These are phyloP conservation scores for Gorsachius goisagi DNA, from an alignment of 2,113 vertebrate genomes.

Conservation along the genomic window DNA sequence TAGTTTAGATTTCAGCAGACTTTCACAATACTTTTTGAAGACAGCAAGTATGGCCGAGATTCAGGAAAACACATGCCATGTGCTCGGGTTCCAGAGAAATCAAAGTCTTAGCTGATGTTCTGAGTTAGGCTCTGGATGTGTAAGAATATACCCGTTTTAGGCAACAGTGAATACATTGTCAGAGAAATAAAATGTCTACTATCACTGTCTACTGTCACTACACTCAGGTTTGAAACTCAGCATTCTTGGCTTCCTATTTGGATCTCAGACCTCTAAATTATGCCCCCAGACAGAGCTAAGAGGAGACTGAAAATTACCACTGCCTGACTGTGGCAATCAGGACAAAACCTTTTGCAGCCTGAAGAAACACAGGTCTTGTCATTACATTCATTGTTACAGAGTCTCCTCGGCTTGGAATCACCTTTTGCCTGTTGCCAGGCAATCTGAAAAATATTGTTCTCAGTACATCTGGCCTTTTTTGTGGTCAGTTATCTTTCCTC, in stretches of 20 bases:
- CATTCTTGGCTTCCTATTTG: neutral
- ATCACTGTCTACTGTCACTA: neutral
- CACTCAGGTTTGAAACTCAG: neutral
- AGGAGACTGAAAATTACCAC: neutral
- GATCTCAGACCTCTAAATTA: neutral
- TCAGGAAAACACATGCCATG: neutral
- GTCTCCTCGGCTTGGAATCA: neutral
- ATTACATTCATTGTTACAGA: neutral
- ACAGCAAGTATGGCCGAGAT: neutral
- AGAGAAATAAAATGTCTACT: neutral
- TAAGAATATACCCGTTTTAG: constrained; percentile 24
- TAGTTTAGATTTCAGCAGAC: neutral
- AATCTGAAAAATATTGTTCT: constrained; percentile 58
- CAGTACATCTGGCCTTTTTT: constrained; percentile 46
- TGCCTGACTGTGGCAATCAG: neutral
- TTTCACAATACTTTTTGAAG: neutral
- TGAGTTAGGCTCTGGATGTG: neutral
- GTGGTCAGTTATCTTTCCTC: constrained; percentile 22
- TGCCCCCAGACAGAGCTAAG: neutral
- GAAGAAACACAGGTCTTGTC: constrained; percentile 22
- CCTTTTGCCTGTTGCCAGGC: constrained; percentile 51
- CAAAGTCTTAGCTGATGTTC: neutral
- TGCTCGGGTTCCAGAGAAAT: neutral
- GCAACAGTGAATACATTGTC: neutral
- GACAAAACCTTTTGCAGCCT: constrained; percentile 2